Evolutionary conservation across 2,113 vertebrate genomes (phyloP).

Genomic region (Melanerpes aurifrons): DNA sequence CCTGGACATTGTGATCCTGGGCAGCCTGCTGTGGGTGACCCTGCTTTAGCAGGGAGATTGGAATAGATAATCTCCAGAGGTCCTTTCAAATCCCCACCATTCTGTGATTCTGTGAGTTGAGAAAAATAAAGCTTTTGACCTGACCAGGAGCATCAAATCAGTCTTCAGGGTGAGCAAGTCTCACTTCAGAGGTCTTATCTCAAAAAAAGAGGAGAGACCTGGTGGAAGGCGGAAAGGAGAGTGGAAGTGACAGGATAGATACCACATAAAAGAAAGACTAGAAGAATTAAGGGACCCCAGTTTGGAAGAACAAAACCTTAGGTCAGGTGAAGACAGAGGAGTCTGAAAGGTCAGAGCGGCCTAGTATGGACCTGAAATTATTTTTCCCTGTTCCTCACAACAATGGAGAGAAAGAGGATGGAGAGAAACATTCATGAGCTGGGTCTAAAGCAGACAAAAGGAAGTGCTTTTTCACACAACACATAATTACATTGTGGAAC

Average conservation of each 20-base stretch:
- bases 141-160: neutral
- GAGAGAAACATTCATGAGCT: neutral
- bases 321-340: neutral
- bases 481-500: conserved; percentile 51
- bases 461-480: conserved; percentile 59
- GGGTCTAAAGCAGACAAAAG: conserved; percentile 5
- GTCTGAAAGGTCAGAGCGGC: neutral
- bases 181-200: neutral
- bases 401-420: rapidly evolving
- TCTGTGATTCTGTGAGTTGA: neutral
- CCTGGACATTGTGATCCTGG: neutral
- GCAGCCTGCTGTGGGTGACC: neutral
- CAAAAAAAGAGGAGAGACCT: neutral
- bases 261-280: neutral
- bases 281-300: neutral
- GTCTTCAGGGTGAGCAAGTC: neutral
- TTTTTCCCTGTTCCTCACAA: neutral
- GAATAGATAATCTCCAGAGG: neutral
- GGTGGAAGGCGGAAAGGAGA: neutral
- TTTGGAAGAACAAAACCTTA: neutral
- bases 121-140: neutral
- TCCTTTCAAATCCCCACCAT: neutral
- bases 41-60: neutral
- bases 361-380: neutral
- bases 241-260: neutral